phyloP scores from a whole-genome alignment of 2,113 vertebrate genomes.

The Egretta garzetta region DNA sequence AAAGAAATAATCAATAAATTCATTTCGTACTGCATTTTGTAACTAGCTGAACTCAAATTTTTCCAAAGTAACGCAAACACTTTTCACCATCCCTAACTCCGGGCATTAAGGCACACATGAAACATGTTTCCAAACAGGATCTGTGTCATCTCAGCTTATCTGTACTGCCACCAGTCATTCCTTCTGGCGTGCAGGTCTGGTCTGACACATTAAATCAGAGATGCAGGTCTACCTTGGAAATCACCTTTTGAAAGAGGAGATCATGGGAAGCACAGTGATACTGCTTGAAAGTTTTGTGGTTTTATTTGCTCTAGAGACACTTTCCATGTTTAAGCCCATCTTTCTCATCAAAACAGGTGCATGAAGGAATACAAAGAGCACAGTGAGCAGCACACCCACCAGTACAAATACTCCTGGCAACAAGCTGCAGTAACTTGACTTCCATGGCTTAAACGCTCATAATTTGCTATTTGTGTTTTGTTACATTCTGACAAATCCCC shows the following conservation, averaged over 20 bases:
- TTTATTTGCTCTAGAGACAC: background rate
- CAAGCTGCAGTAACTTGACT: slow-evolving; percentile 7
- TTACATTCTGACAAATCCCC: slow-evolving; percentile 46
- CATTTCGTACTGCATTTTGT: background rate
- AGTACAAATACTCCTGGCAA: background rate
- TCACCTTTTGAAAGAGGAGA: background rate
- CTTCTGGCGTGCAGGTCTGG: background rate
- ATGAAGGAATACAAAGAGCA: background rate
- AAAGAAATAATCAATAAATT: background rate
- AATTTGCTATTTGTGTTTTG: slow-evolving; percentile 26
- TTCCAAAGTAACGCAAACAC: background rate
- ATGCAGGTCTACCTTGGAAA: background rate
- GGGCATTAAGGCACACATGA: background rate
- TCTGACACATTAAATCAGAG: background rate
- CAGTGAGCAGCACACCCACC: background rate
- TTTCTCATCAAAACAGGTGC: background rate
- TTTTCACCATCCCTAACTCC: background rate
- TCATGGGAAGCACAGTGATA: background rate
- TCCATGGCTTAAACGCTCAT: background rate
- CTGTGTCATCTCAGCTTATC: background rate
- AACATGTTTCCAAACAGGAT: background rate
- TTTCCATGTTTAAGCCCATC: background rate
- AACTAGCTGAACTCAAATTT: background rate
- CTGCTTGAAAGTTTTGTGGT: background rate
- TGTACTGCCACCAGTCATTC: background rate